Percentiles rank a stretch among this genome's conserved stretches.
Conservation (phyloP, 2,113 vertebrate genomes). For the Columba janthina region DNA sequence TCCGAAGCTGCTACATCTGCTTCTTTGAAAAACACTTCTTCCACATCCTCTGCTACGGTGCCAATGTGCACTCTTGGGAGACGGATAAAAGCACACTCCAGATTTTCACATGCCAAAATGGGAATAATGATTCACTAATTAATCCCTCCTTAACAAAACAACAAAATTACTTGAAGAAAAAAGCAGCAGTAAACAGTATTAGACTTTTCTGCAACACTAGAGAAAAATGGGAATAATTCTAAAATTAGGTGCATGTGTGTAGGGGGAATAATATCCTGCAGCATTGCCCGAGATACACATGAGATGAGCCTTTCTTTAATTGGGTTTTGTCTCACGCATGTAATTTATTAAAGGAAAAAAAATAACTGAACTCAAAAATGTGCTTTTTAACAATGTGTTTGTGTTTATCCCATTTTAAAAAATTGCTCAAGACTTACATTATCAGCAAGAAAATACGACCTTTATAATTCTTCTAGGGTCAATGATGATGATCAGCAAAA, state of each 20-base stretch:
- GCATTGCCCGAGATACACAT: neutral
- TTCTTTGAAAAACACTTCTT: slow-evolving; percentile 65
- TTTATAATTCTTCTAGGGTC: slow-evolving; percentile 19
- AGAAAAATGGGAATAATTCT: slow-evolving; percentile 27
- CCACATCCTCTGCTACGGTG: slow-evolving; percentile 63
- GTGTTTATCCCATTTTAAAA: neutral
- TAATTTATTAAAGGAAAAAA: neutral
- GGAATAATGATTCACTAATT: slow-evolving; percentile 70
- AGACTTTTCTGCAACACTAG: slow-evolving; percentile 8
- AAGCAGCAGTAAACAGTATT: slow-evolving; percentile 3
- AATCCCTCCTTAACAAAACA: slow-evolving; percentile 54
- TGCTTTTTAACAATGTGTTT: slow-evolving; percentile 14
- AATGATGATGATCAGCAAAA: neutral
- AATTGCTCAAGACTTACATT: slow-evolving; percentile 17
- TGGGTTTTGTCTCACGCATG: neutral
- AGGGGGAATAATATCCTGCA: neutral
- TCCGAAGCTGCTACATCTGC: slow-evolving; percentile 59
- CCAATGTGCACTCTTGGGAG: slow-evolving; percentile 56
- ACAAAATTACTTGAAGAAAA: neutral
- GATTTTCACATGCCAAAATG: slow-evolving; percentile 56
- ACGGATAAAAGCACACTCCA: slow-evolving; percentile 61
- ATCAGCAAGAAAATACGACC: neutral
- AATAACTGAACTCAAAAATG: neutral
- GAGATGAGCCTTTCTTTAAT: neutral
- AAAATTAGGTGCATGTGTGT: neutral